Base-by-base conservation (phyloP, 2,797 vertebrate genomes). In the Stomatorhinus walkeri region DNA sequence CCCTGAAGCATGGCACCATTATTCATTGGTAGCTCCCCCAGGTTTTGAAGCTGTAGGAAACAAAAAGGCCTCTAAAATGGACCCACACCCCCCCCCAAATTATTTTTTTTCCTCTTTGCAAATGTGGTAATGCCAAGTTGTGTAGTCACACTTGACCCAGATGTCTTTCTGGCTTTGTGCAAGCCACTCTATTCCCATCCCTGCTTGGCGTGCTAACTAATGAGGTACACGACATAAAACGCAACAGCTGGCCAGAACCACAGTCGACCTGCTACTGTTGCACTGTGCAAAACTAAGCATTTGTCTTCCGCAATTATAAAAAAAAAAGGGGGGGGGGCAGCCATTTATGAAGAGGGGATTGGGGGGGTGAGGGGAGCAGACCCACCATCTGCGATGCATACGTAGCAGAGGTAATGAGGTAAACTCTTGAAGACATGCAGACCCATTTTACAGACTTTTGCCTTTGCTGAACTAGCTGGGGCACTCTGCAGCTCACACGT, bases 121-220 rank as follows among this genome's bases (percentile, higher is more conserved):
- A 81, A 81, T 3, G 40, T 43, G 40, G 8, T 19, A 46, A 81
- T 81, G 36, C 6, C 40, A 81, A 81, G 76, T 81, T 81, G 76
- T 81, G 19, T 46, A 46, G 76, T 81, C 40, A 81, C 76, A 46
- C 76, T 81, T 81, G 76, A 87, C 85, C 51, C 85, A 36, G 52
- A 36, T 51, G 28, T 56, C 51, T 19, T 28, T 54, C 51, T 85
- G 85, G 51, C 85, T 28, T 32, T 86, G 14, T n/a, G 51, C 49
- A 56, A 86, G 85, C 43, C 7, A 7, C 51, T 56, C 51, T 6
- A 87, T 32, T 56, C 51, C 52, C 85, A 87, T n/a, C 28, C 4
- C 32, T 12, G 5, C 24, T n/a, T 32, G 28, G 85, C 28, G 3
- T 1, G 49, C 52, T 87, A 87, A 87, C 85, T 52, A 85, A 52